Percentiles rank a stretch among this genome's conserved stretches.
These are phyloP conservation scores for Loris lydekkerianus DNA, from an alignment of 2,797 vertebrate species.

Conservation along the genomic window DNA sequence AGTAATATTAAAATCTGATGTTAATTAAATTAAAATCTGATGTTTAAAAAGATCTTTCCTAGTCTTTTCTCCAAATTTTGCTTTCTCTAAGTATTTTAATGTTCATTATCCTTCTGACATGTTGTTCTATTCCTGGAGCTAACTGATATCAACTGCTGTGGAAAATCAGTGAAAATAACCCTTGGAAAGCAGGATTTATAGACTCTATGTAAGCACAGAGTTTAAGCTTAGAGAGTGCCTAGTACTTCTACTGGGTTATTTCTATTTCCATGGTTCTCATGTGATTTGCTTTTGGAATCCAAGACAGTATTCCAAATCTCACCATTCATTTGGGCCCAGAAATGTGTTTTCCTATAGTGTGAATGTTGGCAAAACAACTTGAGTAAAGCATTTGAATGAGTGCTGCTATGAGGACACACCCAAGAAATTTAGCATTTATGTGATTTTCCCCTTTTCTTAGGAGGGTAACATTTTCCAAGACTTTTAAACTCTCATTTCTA, in stretches of 20 bases:
- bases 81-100: background rate
- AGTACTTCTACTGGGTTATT: background rate
- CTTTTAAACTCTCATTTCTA: background rate
- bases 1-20: background rate
- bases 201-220: background rate
- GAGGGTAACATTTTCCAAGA: conserved; percentile 3
- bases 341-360: conserved; percentile 23
- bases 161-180: background rate
- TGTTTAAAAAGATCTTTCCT: background rate
- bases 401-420: background rate
- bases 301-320: background rate
- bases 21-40: too few relatives aligned
- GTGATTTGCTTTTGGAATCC: conserved; percentile 10
- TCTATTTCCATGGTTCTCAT: background rate
- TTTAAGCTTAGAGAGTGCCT: background rate
- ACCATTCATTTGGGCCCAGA: conserved; percentile 8
- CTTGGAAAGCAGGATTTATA: conserved; percentile 4
- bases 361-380: background rate
- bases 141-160: background rate
- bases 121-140: background rate
- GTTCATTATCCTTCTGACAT: background rate
- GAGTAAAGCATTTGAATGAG: conserved; percentile 23
- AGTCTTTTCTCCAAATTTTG: background rate
- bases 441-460: conserved; percentile 42
- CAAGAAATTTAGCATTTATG: background rate